A percentile compares a stretch with the other conserved stretches of the same genome.
Evolutionary conservation across 2,797 vertebrate genomes (phyloP).

Genomic region (Acanthurus lineatus): DNA sequence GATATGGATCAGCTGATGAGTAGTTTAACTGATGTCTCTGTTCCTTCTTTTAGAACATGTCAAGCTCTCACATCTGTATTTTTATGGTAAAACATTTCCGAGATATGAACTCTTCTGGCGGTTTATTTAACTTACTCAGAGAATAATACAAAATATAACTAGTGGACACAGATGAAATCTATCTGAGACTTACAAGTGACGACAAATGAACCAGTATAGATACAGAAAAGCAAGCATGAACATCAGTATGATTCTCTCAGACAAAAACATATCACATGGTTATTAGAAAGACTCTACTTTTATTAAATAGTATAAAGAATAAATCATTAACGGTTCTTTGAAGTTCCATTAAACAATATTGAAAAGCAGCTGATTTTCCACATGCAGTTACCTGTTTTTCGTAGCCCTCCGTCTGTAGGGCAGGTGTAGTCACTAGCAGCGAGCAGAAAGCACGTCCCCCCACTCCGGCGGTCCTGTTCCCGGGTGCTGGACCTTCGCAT

Average conservation of each 20-base stretch:
- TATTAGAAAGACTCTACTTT: constrained; percentile 9
- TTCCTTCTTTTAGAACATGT: constrained; percentile 9
- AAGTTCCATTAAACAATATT: not conserved
- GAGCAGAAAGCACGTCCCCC: constrained; percentile 95
- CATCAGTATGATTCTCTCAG: constrained; percentile 19
- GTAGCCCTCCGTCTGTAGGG: constrained; percentile 91
- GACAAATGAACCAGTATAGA: constrained; percentile 16
- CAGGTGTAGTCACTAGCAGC: constrained; percentile 95
- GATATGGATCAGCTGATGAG: constrained; percentile 63
- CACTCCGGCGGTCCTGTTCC: constrained; percentile 92
- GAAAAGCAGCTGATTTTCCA: not conserved
- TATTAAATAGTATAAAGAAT: constrained; percentile 3
- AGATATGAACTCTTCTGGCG: not conserved
- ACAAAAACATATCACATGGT: not conserved
- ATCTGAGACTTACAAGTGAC: constrained; percentile 5
- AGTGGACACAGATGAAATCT: constrained; percentile 6
- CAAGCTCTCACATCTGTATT: not conserved
- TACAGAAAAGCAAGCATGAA: constrained; percentile 31
- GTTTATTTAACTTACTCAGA: not conserved
- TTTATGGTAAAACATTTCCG: not conserved
- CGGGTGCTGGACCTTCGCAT: constrained; percentile 94
- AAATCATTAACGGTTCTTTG: not conserved
- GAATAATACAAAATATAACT: not conserved
- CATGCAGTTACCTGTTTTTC: constrained; percentile 90
- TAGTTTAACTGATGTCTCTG: constrained; percentile 21